phyloP scores from a whole-genome alignment of 2,888 invertebrate species.

The Gastrophysa polygoni region DNA sequence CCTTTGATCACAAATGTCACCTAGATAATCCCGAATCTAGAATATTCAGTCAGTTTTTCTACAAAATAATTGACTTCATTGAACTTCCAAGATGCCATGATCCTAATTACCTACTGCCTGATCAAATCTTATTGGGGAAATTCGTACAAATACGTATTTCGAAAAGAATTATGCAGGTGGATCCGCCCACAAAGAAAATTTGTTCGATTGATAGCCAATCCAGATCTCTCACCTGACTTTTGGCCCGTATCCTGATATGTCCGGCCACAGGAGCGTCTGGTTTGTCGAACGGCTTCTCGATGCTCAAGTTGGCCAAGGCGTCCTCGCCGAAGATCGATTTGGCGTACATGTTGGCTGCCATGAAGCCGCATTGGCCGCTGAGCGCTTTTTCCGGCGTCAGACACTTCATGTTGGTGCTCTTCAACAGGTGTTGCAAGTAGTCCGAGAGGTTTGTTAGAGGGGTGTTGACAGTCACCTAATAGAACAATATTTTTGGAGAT shows the following conservation, averaged over 20 bases:
- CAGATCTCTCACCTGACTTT: slow-evolving; percentile 81
- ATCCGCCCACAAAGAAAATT: no score
- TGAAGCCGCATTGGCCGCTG: slow-evolving; percentile 97
- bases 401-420: slow-evolving; percentile 98
- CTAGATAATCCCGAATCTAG: no score
- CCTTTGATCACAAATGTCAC: no score
- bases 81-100: no score
- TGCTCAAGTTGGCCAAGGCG: slow-evolving; percentile 97
- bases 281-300: slow-evolving; percentile 92
- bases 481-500: background rate
- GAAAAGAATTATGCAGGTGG: no score
- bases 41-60: no score
- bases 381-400: slow-evolving; percentile 97
- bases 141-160: no score
- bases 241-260: slow-evolving; percentile 97
- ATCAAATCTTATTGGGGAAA: no score
- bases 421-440: slow-evolving; percentile 89
- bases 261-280: slow-evolving; percentile 90
- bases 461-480: slow-evolving; percentile 86
- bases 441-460: slow-evolving; percentile 89
- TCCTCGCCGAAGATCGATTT: slow-evolving; percentile 98
- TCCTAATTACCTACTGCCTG: no score
- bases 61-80: no score
- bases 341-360: slow-evolving; percentile 99
- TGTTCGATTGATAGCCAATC: no score